A percentile compares a stretch with the other conserved stretches of the same genome.
Evolutionary conservation across 2,797 vertebrate species (phyloP).

Genomic region (Alectoris magna): DNA sequence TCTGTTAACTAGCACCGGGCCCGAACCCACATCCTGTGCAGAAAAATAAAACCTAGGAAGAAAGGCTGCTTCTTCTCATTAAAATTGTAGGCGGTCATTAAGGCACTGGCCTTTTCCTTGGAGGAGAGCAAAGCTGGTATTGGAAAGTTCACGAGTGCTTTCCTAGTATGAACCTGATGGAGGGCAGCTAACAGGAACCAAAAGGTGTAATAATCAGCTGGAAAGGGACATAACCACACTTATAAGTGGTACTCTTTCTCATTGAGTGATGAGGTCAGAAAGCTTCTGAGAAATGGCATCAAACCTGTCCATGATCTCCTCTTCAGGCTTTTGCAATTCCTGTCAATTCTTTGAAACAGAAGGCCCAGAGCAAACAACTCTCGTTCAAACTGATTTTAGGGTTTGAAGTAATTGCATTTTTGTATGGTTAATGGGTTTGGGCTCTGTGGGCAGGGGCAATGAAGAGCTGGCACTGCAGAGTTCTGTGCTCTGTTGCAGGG

Average conservation of each 20-base stretch:
- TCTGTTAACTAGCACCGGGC: neutral
- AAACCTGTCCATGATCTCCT: neutral
- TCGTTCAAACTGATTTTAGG: neutral
- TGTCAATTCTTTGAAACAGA: neutral
- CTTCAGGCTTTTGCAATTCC: neutral
- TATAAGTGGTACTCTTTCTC: neutral
- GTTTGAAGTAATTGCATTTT: neutral
- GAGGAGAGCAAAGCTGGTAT: neutral
- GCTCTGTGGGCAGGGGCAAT: neutral
- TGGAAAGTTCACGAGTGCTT: neutral
- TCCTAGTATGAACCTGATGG: neutral
- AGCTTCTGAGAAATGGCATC: neutral
- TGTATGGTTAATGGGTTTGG: neutral
- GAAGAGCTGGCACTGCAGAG: neutral
- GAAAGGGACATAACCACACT: fast-evolving
- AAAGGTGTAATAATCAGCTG: neutral
- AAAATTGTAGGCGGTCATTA: neutral
- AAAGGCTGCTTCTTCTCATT: neutral
- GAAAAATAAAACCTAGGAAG: neutral
- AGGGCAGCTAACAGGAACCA: neutral
- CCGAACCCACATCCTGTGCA: neutral
- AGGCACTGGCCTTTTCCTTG: neutral
- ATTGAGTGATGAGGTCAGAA: neutral
- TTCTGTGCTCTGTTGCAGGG: neutral
- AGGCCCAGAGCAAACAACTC: neutral